Evolutionary conservation across 2,888 invertebrate genomes (phyloP).

Genomic region (Cataglyphis livida): DNA sequence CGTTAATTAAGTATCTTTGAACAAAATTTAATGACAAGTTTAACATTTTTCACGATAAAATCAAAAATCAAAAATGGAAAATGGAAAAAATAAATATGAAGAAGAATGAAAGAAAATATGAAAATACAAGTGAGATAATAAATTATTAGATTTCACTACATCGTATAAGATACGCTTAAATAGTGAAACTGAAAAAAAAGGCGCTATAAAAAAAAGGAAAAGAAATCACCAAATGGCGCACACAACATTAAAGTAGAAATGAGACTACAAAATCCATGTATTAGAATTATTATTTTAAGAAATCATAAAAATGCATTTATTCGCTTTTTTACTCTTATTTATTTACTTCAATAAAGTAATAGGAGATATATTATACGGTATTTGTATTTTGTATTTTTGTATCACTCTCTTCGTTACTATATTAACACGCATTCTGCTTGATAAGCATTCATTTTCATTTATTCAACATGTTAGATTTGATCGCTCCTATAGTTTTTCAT

Average conservation of each 20-base stretch:
- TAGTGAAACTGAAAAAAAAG: background rate
- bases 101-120: background rate
- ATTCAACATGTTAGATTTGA: background rate
- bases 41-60: background rate
- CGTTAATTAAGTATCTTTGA: background rate
- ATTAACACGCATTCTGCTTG: background rate
- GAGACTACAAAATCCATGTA: background rate
- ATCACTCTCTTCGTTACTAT: background rate
- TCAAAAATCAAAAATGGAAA: background rate
- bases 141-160: background rate
- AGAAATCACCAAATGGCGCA: background rate
- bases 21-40: constrained; percentile 1
- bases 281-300: constrained; percentile 4
- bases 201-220: background rate
- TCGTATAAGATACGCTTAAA: background rate
- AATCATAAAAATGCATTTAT: background rate
- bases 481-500: background rate
- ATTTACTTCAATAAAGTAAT: background rate
- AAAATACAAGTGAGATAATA: background rate
- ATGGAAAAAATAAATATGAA: background rate
- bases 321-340: background rate
- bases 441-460: background rate
- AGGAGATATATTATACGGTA: background rate
- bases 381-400: background rate
- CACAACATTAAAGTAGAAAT: background rate